Evolutionary conservation across 2,113 vertebrate species (phyloP).

Genomic region (Heliornis fulica): DNA sequence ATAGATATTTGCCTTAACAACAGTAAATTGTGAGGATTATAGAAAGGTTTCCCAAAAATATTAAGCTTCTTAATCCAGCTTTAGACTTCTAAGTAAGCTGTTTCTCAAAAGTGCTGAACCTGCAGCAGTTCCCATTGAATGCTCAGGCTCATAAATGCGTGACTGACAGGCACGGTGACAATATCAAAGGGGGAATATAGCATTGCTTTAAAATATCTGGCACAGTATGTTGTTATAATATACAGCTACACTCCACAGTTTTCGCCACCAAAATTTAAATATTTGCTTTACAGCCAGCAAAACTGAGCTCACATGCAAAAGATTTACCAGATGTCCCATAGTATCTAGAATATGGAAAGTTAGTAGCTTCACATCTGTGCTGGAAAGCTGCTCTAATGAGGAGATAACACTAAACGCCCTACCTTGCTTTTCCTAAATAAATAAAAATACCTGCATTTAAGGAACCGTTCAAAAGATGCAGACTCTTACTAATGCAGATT

Average conservation of each 20-base stretch:
- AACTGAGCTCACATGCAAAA: not conserved
- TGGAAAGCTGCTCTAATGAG: not conserved
- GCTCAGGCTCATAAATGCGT: not conserved
- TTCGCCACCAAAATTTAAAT: not conserved
- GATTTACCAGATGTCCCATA: not conserved
- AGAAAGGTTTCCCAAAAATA: slow-evolving; percentile 6
- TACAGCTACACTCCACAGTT: not conserved
- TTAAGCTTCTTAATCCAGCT: slow-evolving; percentile 46
- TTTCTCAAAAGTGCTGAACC: slow-evolving; percentile 48
- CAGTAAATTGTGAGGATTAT: not conserved
- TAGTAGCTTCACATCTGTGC: not conserved
- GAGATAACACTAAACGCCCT: not conserved
- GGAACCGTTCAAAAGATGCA: not conserved
- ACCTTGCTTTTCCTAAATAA: not conserved
- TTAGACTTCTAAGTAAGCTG: slow-evolving; percentile 30
- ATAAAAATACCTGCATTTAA: not conserved
- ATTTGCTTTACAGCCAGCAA: not conserved
- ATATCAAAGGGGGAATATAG: not conserved
- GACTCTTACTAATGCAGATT: not conserved
- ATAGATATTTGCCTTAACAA: not conserved
- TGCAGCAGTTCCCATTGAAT: slow-evolving; percentile 41
- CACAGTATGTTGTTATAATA: not conserved
- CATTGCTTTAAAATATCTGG: not conserved
- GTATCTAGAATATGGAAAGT: not conserved
- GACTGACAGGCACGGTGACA: not conserved